A percentile compares a stretch with the other conserved stretches of the same genome.
These are phyloP conservation scores for Diplodus sargus DNA, from an alignment of 2,797 vertebrate genomes.

Conservation along the genomic window DNA sequence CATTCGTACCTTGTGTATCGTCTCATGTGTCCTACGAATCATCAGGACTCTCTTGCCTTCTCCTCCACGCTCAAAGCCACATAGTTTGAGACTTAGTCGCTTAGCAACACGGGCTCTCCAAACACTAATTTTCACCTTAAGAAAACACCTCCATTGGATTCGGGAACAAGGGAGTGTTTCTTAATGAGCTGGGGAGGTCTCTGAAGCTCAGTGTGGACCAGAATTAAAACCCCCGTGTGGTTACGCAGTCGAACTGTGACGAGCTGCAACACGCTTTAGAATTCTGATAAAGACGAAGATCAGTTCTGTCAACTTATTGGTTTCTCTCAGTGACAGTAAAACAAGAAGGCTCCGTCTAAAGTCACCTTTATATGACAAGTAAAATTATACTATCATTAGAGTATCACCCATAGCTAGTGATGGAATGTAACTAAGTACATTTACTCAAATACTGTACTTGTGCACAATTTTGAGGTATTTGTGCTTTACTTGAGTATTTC, in stretches of 20 bases:
- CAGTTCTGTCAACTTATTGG: neutral
- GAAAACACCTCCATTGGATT: neutral
- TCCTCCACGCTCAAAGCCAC: neutral
- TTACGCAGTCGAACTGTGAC: neutral
- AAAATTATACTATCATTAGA: neutral
- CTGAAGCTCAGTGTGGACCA: neutral
- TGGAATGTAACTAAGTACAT: too few species aligned
- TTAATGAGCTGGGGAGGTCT: slow-evolving; percentile 15
- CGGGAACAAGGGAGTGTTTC: neutral
- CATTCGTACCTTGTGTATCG: neutral
- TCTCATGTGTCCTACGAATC: neutral
- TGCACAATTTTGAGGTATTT: too few species aligned
- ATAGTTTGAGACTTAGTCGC: slow-evolving; percentile 14
- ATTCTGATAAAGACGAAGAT: too few species aligned
- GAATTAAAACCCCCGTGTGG: neutral
- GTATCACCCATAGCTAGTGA: neutral
- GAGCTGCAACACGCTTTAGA: neutral
- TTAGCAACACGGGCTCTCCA: slow-evolving; percentile 40
- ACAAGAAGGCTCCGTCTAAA: too few species aligned
- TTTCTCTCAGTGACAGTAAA: neutral
- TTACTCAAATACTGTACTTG: too few species aligned
- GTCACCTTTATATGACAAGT: neutral
- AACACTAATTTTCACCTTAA: slow-evolving; percentile 19
- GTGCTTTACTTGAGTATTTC: too few species aligned
- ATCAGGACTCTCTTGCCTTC: slow-evolving; percentile 1